Evolutionary conservation across 2,113 vertebrate genomes (phyloP), one percentile per base, ranked within the genome.

Genomic region (Phaethornis superciliosus): DNA sequence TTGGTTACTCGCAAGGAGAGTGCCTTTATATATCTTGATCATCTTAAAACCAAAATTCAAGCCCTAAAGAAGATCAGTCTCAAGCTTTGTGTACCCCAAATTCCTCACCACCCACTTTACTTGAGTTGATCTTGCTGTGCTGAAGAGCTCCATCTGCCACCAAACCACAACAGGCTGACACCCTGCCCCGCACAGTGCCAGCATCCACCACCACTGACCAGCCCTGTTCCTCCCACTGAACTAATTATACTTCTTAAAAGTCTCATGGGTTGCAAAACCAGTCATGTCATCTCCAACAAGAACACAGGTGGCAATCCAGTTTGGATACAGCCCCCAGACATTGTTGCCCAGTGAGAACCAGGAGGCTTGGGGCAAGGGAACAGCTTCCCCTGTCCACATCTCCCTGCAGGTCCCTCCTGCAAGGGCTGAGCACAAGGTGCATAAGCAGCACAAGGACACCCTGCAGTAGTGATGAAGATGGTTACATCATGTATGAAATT

Each of bases 361-460:
- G 0, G 1, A 90, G 28, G 40, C 27, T 44, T 2, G 1, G 46
- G 15, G 46, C 30, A 77, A 69, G 20, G 33, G 30, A 52, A 27
- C 19, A 0, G 0, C n/a, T 64, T 22, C 71, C 26, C 21, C 35
- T 1, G 1, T 24, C 40, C 58, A 42, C 56, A 33, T 19, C 37
- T 71, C 58, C 17, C 47, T 6, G 28, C 3, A 1, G 18, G 33
- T 44, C 37, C 22, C 30, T 55, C 58, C 70, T 21, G 49, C 69
- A 44, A 70, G 77, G 72, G 42, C 44, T 16, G 27, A 72, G 70
- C 44, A 52, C 65, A 21, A 79, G 69, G 78, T 44, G 40, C 49
- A 19, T 0, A 1, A 91, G 70, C 1, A 15, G 54, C 35, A 51
- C 37, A 35, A 81, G 77, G 65, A 68, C 56, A 32, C 42, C 30